A percentile compares a stretch with the other conserved stretches of the same genome.
These are phyloP conservation scores for Drosophila azteca DNA, from an alignment of 1,140 invertebrate species.

Conservation along the genomic window DNA sequence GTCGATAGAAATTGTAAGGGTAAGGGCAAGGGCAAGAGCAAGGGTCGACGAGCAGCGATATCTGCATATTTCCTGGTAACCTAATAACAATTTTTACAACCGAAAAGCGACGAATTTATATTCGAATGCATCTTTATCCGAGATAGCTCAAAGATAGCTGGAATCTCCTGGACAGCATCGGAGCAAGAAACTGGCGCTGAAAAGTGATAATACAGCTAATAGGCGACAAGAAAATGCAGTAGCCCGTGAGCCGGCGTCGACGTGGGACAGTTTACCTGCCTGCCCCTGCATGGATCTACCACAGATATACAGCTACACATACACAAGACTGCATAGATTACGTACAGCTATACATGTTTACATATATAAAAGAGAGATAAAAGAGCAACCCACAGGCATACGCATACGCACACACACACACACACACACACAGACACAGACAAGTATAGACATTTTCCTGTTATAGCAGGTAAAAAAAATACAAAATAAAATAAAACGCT, in stretches of 20 bases:
- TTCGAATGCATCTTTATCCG: too few species aligned
- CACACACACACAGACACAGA: constrained; percentile 39
- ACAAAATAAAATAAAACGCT: constrained; percentile 75
- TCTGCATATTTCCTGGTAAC: constrained; percentile 39
- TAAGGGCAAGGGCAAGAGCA: background rate
- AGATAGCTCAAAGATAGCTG: too few species aligned
- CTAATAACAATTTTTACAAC: constrained; percentile 50
- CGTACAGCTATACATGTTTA: constrained; percentile 14
- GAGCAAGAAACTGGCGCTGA: constrained; percentile 33
- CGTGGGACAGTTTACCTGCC: constrained; percentile 55
- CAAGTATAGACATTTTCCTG: constrained; percentile 68
- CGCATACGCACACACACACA: constrained; percentile 6
- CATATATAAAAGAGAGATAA: constrained; percentile 52
- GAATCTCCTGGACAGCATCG: too few species aligned
- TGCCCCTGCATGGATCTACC: constrained; percentile 33
- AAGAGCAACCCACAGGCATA: constrained; percentile 46
- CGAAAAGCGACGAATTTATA: constrained; percentile 28
- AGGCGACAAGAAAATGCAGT: constrained; percentile 63
- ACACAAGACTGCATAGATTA: constrained; percentile 28
- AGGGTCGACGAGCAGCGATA: constrained; percentile 3
- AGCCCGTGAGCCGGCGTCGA: constrained; percentile 28
- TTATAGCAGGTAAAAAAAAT: constrained; percentile 75
- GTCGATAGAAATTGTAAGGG: too few species aligned
- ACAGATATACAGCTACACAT: constrained; percentile 19
- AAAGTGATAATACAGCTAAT: constrained; percentile 67